A percentile compares a stretch with the other conserved stretches of the same genome.
phyloP scores from a whole-genome alignment of 2,113 vertebrate species.

The Micronycteris hirsuta region DNA sequence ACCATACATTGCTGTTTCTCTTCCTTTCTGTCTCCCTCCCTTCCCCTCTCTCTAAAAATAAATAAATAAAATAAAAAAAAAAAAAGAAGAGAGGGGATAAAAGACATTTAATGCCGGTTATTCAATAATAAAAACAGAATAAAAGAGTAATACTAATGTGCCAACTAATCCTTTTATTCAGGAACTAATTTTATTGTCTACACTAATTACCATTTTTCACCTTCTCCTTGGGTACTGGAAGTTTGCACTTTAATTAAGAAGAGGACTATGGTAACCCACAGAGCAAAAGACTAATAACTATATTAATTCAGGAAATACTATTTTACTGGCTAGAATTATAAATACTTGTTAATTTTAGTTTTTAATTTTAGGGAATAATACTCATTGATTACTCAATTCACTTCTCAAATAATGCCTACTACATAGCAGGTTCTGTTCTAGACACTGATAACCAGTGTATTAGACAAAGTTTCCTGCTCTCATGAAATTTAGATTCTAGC shows the following conservation, averaged over 20 bases:
- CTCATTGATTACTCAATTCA: background rate
- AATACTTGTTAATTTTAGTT: background rate
- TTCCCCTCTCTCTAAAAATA: no score
- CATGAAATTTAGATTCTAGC: background rate
- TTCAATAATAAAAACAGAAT: constrained; percentile 49
- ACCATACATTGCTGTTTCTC: no score
- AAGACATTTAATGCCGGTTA: constrained; percentile 47
- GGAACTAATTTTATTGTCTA: background rate
- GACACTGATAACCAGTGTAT: background rate
- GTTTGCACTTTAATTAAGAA: background rate
- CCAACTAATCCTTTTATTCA: constrained; percentile 47
- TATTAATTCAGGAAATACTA: background rate
- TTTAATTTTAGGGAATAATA: background rate
- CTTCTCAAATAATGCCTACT: background rate
- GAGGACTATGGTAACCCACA: background rate
- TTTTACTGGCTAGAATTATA: background rate
- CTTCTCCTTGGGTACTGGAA: background rate
- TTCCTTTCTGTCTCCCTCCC: no score
- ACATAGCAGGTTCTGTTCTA: background rate
- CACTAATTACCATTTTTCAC: constrained; percentile 24
- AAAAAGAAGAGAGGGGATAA: constrained; percentile 30
- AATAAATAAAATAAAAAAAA: no score
- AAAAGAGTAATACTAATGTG: constrained; percentile 18
- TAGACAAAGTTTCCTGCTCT: background rate
- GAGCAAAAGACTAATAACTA: background rate